A percentile compares a stretch with the other conserved stretches of the same genome.
Conservation (phyloP, 2,113 vertebrate species). For the Eurystomus gularis region DNA sequence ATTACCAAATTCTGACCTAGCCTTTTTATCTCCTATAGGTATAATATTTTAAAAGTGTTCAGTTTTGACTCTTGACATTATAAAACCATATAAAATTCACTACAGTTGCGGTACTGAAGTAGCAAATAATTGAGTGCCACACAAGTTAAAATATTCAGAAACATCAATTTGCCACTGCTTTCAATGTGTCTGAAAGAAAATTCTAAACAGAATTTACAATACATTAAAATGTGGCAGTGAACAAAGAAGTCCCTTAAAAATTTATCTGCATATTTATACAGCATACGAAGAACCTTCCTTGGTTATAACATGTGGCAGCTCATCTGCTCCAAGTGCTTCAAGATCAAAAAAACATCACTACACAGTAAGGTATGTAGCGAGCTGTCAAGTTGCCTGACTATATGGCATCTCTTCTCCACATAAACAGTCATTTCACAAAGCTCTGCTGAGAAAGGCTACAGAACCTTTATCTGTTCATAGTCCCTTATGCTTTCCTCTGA, state of each 20-base stretch:
- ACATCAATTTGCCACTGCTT: neutral
- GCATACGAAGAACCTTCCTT: neutral
- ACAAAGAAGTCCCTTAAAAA: neutral
- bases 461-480: neutral
- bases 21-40: neutral
- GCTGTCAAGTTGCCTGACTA: neutral
- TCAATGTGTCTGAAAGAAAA: neutral
- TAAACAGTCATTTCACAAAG: neutral
- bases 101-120: neutral
- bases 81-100: neutral
- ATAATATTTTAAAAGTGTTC: neutral
- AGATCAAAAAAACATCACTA: neutral
- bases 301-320: neutral
- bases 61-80: neutral
- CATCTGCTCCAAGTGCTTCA: neutral
- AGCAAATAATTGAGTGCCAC: neutral
- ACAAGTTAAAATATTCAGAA: neutral
- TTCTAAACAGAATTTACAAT: neutral
- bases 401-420: neutral
- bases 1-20: neutral
- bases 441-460: neutral
- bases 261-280: neutral
- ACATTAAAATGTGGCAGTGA: neutral
- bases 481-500: neutral
- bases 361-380: fast-evolving